Evolutionary conservation across 2,113 vertebrate genomes (phyloP), one percentile per base, ranked within the genome.

Genomic region (Pan troglodytes): DNA sequence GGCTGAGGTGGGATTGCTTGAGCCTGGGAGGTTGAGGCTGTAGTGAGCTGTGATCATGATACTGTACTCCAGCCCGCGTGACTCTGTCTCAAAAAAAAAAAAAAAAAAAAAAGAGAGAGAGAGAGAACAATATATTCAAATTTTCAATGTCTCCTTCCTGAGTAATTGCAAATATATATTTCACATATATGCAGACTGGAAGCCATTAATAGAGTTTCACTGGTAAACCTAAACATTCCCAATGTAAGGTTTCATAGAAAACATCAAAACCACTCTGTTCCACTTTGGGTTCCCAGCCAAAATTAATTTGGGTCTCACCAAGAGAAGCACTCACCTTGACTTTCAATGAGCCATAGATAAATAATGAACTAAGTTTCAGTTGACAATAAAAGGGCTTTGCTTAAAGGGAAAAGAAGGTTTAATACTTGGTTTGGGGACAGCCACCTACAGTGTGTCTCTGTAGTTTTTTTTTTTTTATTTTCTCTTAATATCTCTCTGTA

Each of bases 291-390:
- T 97, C 88, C 82, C 25, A 94, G 85, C 78, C 85, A 79, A 93
- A 91, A 91, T 94, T 88, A 96, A 96, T 96, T 96, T 94, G 83
- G 72, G 35, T 52, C 85, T 82, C 88, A 95, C 95, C 96, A 94
- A 96, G 85, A 95, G 91, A 83, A 17, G 76, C 78, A 84, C 87
- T 95, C 89, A 94, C 91, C 95, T 97, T 95, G 96, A 92, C 95
- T 94, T 91, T 91, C 95, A 91, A 93, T 93, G 91, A 98, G 92
- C 86, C 93, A 86, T 92, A 35, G 82, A 96, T 92, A 96, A 97
- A 86, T 68, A 95, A 91, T 93, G 94, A 97, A 80, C 38, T 70
- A 89, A 70, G 82, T 95, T 97, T 94, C 73, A 5, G 64, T 40
- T 82, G 90, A 45, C 30, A 48, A 40, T 72, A 23, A 86, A 88